Evolutionary conservation across 2,797 vertebrate species (phyloP).

Genomic region (Mus spretus): DNA sequence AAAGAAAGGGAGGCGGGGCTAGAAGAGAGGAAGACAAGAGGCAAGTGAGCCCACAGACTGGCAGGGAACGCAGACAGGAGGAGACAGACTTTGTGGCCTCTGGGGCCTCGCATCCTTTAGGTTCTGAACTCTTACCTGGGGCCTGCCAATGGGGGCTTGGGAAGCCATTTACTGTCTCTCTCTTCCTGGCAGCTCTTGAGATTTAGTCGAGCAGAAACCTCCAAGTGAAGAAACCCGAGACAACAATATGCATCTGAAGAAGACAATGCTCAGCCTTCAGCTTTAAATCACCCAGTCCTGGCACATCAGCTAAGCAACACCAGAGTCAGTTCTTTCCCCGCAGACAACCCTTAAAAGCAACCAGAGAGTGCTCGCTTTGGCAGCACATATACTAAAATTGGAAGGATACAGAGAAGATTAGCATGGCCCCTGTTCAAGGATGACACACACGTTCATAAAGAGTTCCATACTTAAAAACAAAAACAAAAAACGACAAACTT

Average conservation of each 20-base stretch:
- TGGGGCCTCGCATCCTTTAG: background rate
- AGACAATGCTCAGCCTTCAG: background rate
- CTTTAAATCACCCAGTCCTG: background rate
- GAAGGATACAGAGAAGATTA: too few species aligned
- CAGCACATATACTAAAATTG: too few species aligned
- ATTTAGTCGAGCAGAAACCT: background rate
- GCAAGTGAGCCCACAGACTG: too few species aligned
- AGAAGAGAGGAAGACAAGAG: background rate
- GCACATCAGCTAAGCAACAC: background rate
- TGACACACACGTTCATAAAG: too few species aligned
- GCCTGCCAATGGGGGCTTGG: too few species aligned
- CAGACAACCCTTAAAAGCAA: constrained; percentile 1
- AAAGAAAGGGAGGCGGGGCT: constrained; percentile 17
- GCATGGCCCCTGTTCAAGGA: too few species aligned
- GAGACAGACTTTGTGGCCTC: background rate
- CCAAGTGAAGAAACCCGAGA: background rate
- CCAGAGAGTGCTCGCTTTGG: background rate
- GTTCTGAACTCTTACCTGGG: background rate
- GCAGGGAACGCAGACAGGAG: background rate
- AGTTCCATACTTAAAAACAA: too few species aligned
- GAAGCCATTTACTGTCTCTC: background rate
- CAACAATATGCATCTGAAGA: background rate
- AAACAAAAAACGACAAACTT: background rate
- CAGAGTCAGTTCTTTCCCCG: background rate
- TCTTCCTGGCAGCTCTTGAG: background rate